Evolutionary conservation across 2,797 vertebrate genomes (phyloP).

Genomic region (Rhabdomys pumilio): DNA sequence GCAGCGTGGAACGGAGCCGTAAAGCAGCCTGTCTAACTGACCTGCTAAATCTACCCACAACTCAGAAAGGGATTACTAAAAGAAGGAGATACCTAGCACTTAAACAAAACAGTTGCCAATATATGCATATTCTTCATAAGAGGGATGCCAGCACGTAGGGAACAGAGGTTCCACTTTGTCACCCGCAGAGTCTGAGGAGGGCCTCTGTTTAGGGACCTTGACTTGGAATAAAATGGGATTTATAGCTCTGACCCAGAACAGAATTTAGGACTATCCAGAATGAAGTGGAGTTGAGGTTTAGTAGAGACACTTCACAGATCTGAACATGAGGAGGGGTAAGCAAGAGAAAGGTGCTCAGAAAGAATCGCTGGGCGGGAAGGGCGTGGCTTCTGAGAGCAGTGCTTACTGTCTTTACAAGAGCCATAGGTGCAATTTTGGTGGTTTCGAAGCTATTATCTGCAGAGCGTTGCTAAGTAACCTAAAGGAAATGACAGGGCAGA

Average conservation of each 20-base stretch:
- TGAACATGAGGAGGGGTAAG: background rate
- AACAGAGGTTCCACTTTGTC: background rate
- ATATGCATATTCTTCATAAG: constrained; percentile 10
- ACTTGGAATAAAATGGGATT: background rate
- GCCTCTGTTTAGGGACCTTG: background rate
- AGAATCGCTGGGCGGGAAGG: background rate
- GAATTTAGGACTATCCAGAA: background rate
- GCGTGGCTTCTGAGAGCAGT: background rate
- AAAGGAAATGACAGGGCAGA: background rate
- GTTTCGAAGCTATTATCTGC: background rate
- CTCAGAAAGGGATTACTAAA: background rate
- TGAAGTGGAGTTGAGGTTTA: background rate
- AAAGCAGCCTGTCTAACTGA: background rate
- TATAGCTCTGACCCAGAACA: background rate
- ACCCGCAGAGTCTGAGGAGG: background rate
- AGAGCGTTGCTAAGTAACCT: background rate
- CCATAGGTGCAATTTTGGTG: background rate
- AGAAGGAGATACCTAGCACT: background rate
- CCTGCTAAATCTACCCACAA: background rate
- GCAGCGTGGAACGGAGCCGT: background rate
- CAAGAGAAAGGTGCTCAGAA: background rate
- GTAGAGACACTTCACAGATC: background rate
- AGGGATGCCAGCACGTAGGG: background rate
- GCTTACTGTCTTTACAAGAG: background rate
- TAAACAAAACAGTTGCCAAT: background rate